Evolutionary conservation across 2,888 invertebrate species (phyloP), one percentile per base, ranked within the genome.

Genomic region (Spialia ferax): DNA sequence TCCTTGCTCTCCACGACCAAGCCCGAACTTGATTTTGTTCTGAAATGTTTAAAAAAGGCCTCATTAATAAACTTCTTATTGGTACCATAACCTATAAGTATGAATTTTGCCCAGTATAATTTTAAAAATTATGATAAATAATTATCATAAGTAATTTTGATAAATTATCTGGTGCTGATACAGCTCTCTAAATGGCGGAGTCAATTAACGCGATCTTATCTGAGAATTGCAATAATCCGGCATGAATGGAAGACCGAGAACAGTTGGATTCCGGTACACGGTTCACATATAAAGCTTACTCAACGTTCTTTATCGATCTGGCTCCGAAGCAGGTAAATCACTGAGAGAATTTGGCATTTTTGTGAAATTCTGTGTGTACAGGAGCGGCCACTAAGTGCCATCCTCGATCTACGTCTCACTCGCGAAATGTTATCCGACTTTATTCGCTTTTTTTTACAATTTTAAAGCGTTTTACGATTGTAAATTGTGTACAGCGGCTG

Each of bases 1-100:
- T 95, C 91, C 84, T 95, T 95, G 74, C 76, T 81, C 68, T 89
- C 91, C 13, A 77, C 80, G 52, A 85, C 85, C 75, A 87, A 75
- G 52, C 86, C 86, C 1, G 87, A 85, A 71, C 79, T 88, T 7
- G 92, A 91, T 75, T 93, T 93, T 42, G 88, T 89, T 73, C 93
- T 93, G 90, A 13, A 91, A 84, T 59, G 8, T n/a, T 32, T 11
- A 35, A 48, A 4, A n/a, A 38, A 11, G 7, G 57, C 10, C 29
- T 8, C 1, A 42, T 42, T 0, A 42, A 11, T 50, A 18, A 18
- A 45, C 13, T 10, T 18, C 5, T 26, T 29, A 29, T 29, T 42
- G 15, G n/a, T n/a, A 15, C n/a, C 15, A 42, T 32, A 7, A 32
- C 13, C 38, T 38, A 5, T n/a, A 38, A 10, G 8, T 8, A 32